Conservation (phyloP, 2,888 invertebrate species). For the Pandemis corylana region DNA sequence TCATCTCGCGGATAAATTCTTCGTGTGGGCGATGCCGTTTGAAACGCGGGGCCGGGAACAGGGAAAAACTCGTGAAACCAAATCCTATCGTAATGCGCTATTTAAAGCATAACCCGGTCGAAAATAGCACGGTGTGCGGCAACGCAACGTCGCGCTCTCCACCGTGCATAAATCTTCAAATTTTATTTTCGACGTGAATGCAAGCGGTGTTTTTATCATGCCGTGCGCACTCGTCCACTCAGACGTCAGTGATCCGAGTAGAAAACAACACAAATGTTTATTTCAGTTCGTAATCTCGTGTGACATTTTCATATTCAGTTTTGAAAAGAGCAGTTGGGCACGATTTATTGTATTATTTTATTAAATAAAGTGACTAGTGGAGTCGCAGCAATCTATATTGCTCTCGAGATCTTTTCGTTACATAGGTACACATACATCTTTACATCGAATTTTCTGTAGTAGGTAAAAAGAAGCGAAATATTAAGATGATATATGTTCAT, state of each 20-base stretch:
- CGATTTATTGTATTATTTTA: slow-evolving; percentile 29
- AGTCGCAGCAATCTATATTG: slow-evolving; percentile 43
- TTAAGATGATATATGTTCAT: neutral
- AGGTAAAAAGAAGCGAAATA: neutral
- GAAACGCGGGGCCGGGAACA: slow-evolving; percentile 74
- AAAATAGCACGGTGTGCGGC: slow-evolving; percentile 82
- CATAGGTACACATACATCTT: neutral
- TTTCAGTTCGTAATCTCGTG: slow-evolving; percentile 30
- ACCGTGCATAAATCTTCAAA: slow-evolving; percentile 81
- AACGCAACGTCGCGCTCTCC: slow-evolving; percentile 80
- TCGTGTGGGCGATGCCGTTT: slow-evolving; percentile 72
- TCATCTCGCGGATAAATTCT: slow-evolving; percentile 68
- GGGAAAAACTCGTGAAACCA: slow-evolving; percentile 84
- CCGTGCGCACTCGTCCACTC: slow-evolving; percentile 49
- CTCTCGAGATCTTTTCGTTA: slow-evolving; percentile 1
- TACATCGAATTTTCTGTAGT: neutral
- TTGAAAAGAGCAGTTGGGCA: slow-evolving; percentile 17
- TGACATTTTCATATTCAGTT: slow-evolving; percentile 31
- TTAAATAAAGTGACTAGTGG: slow-evolving; percentile 49
- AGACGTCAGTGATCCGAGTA: slow-evolving; percentile 52
- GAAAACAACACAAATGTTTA: slow-evolving; percentile 51
- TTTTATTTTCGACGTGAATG: slow-evolving; percentile 79
- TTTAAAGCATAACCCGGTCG: slow-evolving; percentile 84
- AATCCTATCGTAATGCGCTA: slow-evolving; percentile 85
- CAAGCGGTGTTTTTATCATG: slow-evolving; percentile 66